Percentiles rank a stretch among this genome's conserved stretches.
Evolutionary conservation across 2,888 invertebrate genomes (phyloP).

Genomic region (Pollenia griseotomentosa): DNA sequence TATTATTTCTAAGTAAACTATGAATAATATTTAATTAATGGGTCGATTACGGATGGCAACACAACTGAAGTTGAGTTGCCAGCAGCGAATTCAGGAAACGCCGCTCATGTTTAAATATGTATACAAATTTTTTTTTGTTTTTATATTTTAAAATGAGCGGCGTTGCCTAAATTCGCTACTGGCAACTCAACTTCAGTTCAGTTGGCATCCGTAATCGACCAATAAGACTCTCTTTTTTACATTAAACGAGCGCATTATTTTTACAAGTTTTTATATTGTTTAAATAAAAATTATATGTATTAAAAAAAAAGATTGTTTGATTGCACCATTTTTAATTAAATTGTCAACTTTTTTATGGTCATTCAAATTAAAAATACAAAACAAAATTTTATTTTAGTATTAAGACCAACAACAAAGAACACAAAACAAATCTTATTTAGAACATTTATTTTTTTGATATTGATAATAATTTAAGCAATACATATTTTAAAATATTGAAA

Average conservation of each 20-base stretch:
- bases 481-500: background rate
- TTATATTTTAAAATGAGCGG: too few species aligned
- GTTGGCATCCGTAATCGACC: too few species aligned
- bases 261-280: slow-evolving; percentile 47
- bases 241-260: slow-evolving; percentile 42
- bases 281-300: slow-evolving; percentile 8
- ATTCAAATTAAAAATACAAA: background rate
- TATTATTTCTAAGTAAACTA: too few species aligned
- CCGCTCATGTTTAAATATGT: too few species aligned
- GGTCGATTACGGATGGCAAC: too few species aligned
- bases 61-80: too few species aligned
- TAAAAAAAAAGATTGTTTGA: slow-evolving; percentile 20
- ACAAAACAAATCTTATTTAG: slow-evolving; percentile 36
- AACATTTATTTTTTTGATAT: slow-evolving; percentile 40
- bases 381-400: slow-evolving; percentile 1
- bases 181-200: too few species aligned
- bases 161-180: too few species aligned
- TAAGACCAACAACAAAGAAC: slow-evolving; percentile 27
- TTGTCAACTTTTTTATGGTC: slow-evolving; percentile 23
- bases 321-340: slow-evolving; percentile 39
- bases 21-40: too few species aligned
- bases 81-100: too few species aligned
- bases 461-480: slow-evolving; percentile 61
- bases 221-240: background rate
- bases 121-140: too few species aligned